A percentile compares a stretch with the other conserved stretches of the same genome.
These are phyloP conservation scores for Sacculina carcini DNA, from an alignment of 2,888 invertebrate genomes.

Conservation along the genomic window DNA sequence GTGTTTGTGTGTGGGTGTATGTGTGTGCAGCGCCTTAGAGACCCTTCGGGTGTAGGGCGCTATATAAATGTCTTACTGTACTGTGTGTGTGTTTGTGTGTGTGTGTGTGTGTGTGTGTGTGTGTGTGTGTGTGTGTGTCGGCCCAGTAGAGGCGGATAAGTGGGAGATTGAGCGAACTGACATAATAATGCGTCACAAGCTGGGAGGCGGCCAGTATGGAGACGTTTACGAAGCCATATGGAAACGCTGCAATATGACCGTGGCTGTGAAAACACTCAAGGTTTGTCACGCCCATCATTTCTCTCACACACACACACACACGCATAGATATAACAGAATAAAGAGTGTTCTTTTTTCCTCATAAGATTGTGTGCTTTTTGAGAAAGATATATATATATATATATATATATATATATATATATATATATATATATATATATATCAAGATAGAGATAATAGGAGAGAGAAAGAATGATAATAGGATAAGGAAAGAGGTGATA, in stretches of 20 bases:
- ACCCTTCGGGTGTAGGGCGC: neutral
- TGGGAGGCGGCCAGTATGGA: constrained; percentile 60
- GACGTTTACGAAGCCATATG: constrained; percentile 48
- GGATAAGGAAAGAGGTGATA: neutral
- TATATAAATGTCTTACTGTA: neutral
- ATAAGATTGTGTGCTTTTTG: too few relatives aligned
- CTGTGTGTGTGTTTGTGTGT: neutral
- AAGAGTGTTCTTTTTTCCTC: too few relatives aligned
- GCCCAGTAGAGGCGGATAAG: constrained; percentile 22
- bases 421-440: neutral
- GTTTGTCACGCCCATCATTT: constrained; percentile 18
- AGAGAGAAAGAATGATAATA: neutral
- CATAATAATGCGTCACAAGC: constrained; percentile 90
- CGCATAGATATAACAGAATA: too few relatives aligned
- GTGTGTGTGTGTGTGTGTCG: neutral
- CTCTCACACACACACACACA: neutral
- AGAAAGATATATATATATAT: too few relatives aligned
- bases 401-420: neutral
- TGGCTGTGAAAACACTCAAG: constrained; percentile 94
- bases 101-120: neutral
- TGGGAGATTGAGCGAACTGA: constrained; percentile 47
- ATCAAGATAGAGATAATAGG: neutral
- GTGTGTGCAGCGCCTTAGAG: neutral
- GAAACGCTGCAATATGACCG: constrained; percentile 72
- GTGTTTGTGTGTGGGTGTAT: neutral